Conservation (phyloP, 2,888 invertebrate genomes). For the Liopterus haemorrhoidalis region DNA sequence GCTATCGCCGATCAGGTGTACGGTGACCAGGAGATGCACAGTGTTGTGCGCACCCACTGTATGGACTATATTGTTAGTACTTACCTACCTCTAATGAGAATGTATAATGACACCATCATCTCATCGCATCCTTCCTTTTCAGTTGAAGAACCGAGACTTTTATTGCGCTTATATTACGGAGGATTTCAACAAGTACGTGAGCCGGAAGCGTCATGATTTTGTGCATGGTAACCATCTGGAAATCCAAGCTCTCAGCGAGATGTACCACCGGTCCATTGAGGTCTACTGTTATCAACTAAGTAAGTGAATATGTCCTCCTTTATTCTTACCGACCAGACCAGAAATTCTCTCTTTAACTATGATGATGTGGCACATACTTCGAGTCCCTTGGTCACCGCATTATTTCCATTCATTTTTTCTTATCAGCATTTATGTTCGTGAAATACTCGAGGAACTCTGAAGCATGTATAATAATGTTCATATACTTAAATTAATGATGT, state of each 20-base stretch:
- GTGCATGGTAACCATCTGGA: constrained; percentile 88
- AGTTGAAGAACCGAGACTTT: constrained; percentile 80
- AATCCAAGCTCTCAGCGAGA: constrained; percentile 84
- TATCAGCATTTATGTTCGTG: too few species aligned
- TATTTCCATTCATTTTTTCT: too few species aligned
- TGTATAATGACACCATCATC: neutral
- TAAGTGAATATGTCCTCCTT: too few species aligned
- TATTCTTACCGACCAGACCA: neutral
- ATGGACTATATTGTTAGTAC: constrained; percentile 81
- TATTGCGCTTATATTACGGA: constrained; percentile 86
- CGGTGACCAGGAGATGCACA: constrained; percentile 86
- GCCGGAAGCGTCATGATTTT: constrained; percentile 69
- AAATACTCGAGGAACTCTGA: too few species aligned
- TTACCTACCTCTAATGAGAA: neutral
- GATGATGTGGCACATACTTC: neutral
- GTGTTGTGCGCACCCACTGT: constrained; percentile 72
- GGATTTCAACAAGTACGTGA: constrained; percentile 76
- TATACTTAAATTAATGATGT: too few species aligned
- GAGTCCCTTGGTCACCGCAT: neutral
- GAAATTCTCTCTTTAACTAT: neutral
- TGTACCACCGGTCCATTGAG: constrained; percentile 82
- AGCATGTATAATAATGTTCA: too few species aligned
- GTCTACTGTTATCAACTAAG: constrained; percentile 74
- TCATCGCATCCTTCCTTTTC: constrained; percentile 30
- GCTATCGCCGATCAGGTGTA: constrained; percentile 86